phyloP scores from a whole-genome alignment of 2,888 invertebrate genomes.

The Drosophila neoperkinsi region DNA sequence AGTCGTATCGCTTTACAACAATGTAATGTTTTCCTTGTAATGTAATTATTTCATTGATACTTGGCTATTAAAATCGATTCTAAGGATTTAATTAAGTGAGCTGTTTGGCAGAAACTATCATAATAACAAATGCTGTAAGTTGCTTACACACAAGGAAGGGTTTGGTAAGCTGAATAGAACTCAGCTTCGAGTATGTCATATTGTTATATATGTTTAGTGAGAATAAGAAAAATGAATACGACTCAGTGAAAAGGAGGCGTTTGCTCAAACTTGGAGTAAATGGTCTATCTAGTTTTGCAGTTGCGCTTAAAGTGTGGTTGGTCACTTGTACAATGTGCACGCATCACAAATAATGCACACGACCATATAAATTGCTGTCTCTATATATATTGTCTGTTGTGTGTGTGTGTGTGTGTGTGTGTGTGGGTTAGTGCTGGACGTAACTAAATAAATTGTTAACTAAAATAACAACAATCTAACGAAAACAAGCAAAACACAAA shows the following conservation, averaged over 20 bases:
- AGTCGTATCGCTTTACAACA: neutral
- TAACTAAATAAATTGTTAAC: slow-evolving; percentile 81
- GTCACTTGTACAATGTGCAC: slow-evolving; percentile 40
- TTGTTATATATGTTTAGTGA: neutral
- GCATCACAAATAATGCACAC: slow-evolving; percentile 58
- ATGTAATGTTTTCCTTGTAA: neutral
- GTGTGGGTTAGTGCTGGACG: slow-evolving; percentile 25
- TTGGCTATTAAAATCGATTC: neutral
- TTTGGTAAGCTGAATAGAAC: neutral
- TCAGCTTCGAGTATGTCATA: neutral
- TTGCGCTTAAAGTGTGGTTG: slow-evolving; percentile 44
- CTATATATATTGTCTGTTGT: neutral
- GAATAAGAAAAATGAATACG: slow-evolving; percentile 1
- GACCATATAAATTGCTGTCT: slow-evolving; percentile 61
- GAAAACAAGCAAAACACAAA: slow-evolving; percentile 77
- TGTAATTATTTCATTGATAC: neutral
- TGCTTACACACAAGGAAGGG: neutral
- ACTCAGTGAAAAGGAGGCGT: neutral
- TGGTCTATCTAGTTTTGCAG: slow-evolving; percentile 11
- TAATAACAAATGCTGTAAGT: neutral
- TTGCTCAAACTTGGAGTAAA: neutral
- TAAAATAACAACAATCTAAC: slow-evolving; percentile 79
- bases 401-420: slow-evolving; percentile 6
- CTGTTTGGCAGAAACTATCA: neutral
- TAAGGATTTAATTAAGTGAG: neutral